Percentiles rank a stretch among this genome's conserved stretches.
phyloP scores from a whole-genome alignment of 92 coral and sea anemone species.

The Porites cylindrica region DNA sequence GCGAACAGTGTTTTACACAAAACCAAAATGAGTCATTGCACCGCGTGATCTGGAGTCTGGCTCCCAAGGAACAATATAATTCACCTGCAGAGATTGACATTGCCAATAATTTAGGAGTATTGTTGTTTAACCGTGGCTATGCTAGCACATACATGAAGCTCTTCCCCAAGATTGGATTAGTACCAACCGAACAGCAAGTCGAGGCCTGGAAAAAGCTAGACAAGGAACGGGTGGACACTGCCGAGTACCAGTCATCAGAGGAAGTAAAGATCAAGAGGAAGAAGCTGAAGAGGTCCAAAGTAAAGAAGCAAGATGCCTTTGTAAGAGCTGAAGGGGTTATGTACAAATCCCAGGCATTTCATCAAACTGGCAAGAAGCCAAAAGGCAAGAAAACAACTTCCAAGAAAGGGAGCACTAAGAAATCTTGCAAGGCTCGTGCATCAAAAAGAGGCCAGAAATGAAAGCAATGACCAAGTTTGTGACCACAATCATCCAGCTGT shows the following conservation, averaged over 20 bases:
- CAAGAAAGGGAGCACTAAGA: neutral
- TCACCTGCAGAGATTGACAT: neutral
- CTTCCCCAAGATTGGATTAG: no score
- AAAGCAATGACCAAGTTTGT: no score
- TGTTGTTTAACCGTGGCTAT: no score
- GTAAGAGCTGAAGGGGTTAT: neutral
- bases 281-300: neutral
- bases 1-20: slow-evolving; percentile 61
- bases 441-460: neutral
- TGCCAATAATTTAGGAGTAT: no score
- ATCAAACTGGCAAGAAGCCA: neutral
- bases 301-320: slow-evolving; percentile 1
- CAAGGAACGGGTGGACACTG: no score
- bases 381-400: neutral
- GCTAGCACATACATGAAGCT: no score
- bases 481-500: no score
- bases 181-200: no score
- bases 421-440: neutral
- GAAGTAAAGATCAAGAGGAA: neutral
- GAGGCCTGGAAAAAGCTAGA: no score
- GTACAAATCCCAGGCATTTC: neutral
- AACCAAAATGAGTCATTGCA: slow-evolving; percentile 57
- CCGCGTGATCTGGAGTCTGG: slow-evolving; percentile 53
- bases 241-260: neutral
- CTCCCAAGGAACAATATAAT: slow-evolving; percentile 49